Evolutionary conservation across 2,888 invertebrate genomes (phyloP), one percentile per base, ranked within the genome.

Genomic region (Sphaerophoria rueppellii): DNA sequence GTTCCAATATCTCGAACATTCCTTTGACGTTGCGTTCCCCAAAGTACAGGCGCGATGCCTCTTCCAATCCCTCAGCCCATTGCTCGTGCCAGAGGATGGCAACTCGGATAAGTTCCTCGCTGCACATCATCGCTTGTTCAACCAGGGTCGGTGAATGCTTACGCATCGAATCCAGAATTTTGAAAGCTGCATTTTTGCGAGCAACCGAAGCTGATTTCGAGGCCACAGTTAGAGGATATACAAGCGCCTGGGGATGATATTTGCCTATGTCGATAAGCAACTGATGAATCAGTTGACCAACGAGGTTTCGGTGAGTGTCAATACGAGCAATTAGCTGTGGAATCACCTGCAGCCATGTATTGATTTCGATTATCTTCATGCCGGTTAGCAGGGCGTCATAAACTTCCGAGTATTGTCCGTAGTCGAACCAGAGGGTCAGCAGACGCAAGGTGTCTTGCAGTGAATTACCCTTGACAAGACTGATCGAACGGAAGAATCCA

Each of bases 51-150:
- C 96, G 93, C 5, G 97, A 97, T 0, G 99, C 99, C 90, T 99
- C 99, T 89, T 97, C 97, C 24, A 99, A 92, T 0, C 98, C 99
- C 91, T 99, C 99, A 90, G 99, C 98, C 99, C 99, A 99, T 89
- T 98, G 95, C 91, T 99, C 99, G 90, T 99, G 99, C 99, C 99
- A 99, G 16, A 99, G 93, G 87, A 99, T 99, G 2, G 99, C 99
- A 0, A 99, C 98, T 72, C 99, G 93, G 78, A 99, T 99, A 63
- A 99, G 93, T 91, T 99, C 99, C 89, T 99, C 99, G 57, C 98
- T 95, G 82, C 98, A 98, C 96, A 98, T 96, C 89, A 98, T 95
- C 0, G 99, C 99, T 91, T 99, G 99, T 88, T 96, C 96, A 0
- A 99, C 99, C 60, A 99, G 93, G 37, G 95, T 95, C 14, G 95